Percentiles rank a stretch among this genome's conserved stretches.
Conservation (phyloP, 1,140 invertebrate genomes). For the Aphaenogaster ashmeadi region DNA sequence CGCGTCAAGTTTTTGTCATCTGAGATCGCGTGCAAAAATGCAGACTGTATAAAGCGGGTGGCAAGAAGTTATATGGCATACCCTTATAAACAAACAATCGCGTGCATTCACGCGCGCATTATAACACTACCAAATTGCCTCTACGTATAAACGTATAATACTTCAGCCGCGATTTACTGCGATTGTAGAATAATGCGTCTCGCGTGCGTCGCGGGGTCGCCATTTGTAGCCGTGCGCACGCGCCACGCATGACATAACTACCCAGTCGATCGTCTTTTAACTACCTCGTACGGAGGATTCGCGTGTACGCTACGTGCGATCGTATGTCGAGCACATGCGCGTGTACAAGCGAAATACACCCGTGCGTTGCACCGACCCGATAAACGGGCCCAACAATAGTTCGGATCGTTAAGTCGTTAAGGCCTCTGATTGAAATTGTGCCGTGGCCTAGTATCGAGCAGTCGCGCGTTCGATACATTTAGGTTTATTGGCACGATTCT, state of each 20-base stretch:
- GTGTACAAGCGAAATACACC: background rate
- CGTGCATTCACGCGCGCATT: background rate
- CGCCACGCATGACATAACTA: slow-evolving; percentile 24
- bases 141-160: background rate
- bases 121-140: slow-evolving; percentile 23
- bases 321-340: slow-evolving; percentile 23
- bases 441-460: slow-evolving; percentile 55
- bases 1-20: background rate
- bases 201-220: slow-evolving; percentile 18
- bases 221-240: slow-evolving; percentile 8
- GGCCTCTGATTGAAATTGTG: slow-evolving; percentile 57
- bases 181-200: slow-evolving; percentile 50
- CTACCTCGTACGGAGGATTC: slow-evolving; percentile 27
- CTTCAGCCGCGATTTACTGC: slow-evolving; percentile 41
- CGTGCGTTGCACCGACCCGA: slow-evolving; percentile 59
- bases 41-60: background rate
- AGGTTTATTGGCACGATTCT: background rate
- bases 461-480: slow-evolving; percentile 17
- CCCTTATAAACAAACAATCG: background rate
- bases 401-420: slow-evolving; percentile 70
- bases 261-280: slow-evolving; percentile 53
- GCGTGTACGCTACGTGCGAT: slow-evolving; percentile 18
- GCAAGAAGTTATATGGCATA: background rate
- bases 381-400: slow-evolving; percentile 60
- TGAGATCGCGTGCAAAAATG: slow-evolving; percentile 20